A percentile compares a stretch with the other conserved stretches of the same genome.
phyloP scores from a whole-genome alignment of 2,113 vertebrate genomes.

The Grantiella picta region DNA sequence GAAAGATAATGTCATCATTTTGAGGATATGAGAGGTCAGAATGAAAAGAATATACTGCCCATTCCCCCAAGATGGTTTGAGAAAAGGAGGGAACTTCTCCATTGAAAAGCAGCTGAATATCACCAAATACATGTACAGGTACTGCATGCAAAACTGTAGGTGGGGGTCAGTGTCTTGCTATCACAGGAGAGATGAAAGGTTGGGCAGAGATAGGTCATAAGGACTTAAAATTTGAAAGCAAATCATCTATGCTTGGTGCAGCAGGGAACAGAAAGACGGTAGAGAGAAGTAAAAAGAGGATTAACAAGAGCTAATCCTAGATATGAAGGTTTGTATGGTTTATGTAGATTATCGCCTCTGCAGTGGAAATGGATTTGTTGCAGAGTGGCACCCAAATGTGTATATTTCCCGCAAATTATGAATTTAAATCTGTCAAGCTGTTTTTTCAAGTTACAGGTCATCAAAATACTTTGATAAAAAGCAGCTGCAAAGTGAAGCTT shows the following conservation, averaged over 20 bases:
- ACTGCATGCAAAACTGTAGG: background rate
- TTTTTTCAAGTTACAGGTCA: background rate
- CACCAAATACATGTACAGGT: background rate
- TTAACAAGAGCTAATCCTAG: constrained; percentile 41
- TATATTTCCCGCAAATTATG: background rate
- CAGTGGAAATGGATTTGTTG: constrained; percentile 26
- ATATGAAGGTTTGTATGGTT: constrained; percentile 30
- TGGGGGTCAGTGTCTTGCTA: background rate
- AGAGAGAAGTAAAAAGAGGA: background rate
- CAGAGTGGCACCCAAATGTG: constrained; percentile 9
- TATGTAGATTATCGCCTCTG: constrained; percentile 15
- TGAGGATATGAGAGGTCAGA: background rate
- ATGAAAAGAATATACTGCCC: background rate
- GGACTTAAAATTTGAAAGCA: background rate
- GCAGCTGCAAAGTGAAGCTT: background rate
- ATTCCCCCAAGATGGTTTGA: background rate
- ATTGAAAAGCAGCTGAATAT: background rate
- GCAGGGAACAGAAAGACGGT: background rate
- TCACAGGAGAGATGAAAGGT: background rate
- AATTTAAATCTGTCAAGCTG: constrained; percentile 10
- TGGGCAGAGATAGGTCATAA: background rate
- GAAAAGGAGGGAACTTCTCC: background rate
- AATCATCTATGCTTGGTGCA: background rate
- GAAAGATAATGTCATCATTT: background rate
- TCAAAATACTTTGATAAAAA: background rate